These are phyloP conservation scores for Hemibagrus guttatus DNA, from an alignment of 2,797 vertebrate species.

Conservation along the genomic window DNA sequence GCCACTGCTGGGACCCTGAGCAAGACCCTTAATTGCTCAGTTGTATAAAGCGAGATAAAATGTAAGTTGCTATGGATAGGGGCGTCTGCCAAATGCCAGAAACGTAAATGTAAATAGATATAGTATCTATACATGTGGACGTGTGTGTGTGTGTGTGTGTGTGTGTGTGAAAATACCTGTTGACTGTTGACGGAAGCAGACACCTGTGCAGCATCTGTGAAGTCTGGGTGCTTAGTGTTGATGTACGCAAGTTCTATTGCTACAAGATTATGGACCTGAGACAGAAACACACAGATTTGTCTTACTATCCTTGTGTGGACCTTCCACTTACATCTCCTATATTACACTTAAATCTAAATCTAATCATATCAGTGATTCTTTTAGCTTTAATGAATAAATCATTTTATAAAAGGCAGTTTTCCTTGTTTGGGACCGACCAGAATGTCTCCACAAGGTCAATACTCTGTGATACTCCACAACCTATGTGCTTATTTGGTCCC, in stretches of 20 bases:
- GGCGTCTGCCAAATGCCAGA: too few species aligned
- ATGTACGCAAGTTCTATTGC: conserved; percentile 84
- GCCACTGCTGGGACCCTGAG: too few species aligned
- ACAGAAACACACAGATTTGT: neutral
- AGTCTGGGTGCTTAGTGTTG: conserved; percentile 87
- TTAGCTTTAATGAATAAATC: too few species aligned
- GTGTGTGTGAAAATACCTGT: conserved; percentile 68
- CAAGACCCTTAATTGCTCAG: too few species aligned
- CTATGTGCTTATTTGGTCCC: neutral
- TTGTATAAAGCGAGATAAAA: too few species aligned
- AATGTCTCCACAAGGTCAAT: neutral
- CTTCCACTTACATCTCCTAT: neutral
- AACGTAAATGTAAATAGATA: too few species aligned
- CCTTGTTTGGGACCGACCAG: neutral
- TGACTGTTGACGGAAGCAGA: conserved; percentile 82
- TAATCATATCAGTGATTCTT: too few species aligned
- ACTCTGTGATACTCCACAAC: neutral
- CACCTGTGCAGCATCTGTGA: conserved; percentile 80
- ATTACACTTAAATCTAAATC: neutral
- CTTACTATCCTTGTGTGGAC: neutral
- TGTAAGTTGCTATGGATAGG: too few species aligned
- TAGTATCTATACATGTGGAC: neutral
- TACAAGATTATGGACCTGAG: conserved; percentile 81
- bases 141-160: neutral
- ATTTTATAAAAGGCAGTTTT: neutral